Base-by-base conservation (phyloP, 2,113 vertebrate genomes). In the Hippocampus mohnikei region DNA sequence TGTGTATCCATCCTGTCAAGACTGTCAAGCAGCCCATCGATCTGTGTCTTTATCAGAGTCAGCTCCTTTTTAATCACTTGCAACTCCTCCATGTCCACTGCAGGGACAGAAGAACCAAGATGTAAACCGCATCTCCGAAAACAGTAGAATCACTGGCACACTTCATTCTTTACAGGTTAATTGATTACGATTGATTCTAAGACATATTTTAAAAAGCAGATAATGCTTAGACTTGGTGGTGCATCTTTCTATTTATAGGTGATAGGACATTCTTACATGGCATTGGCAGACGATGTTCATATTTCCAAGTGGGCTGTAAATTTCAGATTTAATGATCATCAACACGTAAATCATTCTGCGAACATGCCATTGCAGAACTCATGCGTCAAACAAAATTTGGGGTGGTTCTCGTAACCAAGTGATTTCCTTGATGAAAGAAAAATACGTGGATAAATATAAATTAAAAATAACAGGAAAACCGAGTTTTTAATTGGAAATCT, bases 1-100 rank as follows among this genome's bases (percentile, higher is more conserved):
- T 88, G 87, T 83, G 90, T 90, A 83, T 94, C 94, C 93, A 94
- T 94, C 89, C 41, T 90, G 72, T 96, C 94, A 88, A 96, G 91
- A 74, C 88, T 94, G 86, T 94, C 91, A 87, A 96, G 85, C 58
- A 96, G 93, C 64, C 83, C 92, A 87, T 96, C 94, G 88, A 95
- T 95, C 85, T 93, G 95, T 9, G 90, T 93, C 91, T 96, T 96
- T 90, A 96, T 97, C 88, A 93, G 91, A 69, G 92, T 94, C 88
- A 96, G 91, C 91, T 95, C 94, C 20, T 87, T 92, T 81, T 93
- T 93, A 92, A 95, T 94, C 82, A 92, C 92, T 87, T 93, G 92
- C 83, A 96, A 88, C 86, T 94, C 94, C 69, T 94, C 91, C 0
- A 92, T 92, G 48, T 80, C 83, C 79, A 93, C 94, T 95, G 90